phyloP scores from a whole-genome alignment of 2,113 vertebrate species.

The Seriola dumerili region DNA sequence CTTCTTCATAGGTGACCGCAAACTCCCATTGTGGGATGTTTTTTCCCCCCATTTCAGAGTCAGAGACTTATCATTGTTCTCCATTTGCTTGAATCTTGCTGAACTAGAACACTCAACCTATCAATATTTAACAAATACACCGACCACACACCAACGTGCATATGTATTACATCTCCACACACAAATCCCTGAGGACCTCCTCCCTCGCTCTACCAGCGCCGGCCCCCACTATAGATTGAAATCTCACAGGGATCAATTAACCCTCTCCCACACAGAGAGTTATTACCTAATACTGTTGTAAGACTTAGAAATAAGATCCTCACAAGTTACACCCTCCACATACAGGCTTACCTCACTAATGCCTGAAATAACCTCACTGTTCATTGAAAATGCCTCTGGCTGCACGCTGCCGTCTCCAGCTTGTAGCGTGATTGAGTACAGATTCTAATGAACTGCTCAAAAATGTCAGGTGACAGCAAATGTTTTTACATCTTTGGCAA shows the following conservation, averaged over 20 bases:
- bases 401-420: not conserved
- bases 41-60: not conserved
- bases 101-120: slow-evolving; percentile 26
- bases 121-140: slow-evolving; percentile 36
- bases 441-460: not conserved
- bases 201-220: slow-evolving; percentile 17
- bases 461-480: not conserved
- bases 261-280: slow-evolving; percentile 25
- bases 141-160: slow-evolving; percentile 14
- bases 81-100: slow-evolving; percentile 20
- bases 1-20: not conserved
- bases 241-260: slow-evolving; percentile 74
- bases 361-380: slow-evolving; percentile 19
- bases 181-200: slow-evolving; percentile 32
- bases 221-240: slow-evolving; percentile 38
- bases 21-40: not conserved
- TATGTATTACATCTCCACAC: slow-evolving; percentile 2
- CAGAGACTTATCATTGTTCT: not conserved
- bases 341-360: slow-evolving; percentile 34
- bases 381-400: slow-evolving; percentile 12
- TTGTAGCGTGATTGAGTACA: not conserved
- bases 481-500: not conserved
- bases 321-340: slow-evolving; percentile 32
- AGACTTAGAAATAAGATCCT: slow-evolving; percentile 32
- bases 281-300: slow-evolving; percentile 46